Base-by-base conservation (phyloP, 2,113 vertebrate genomes). In the Scophthalmus maximus region DNA sequence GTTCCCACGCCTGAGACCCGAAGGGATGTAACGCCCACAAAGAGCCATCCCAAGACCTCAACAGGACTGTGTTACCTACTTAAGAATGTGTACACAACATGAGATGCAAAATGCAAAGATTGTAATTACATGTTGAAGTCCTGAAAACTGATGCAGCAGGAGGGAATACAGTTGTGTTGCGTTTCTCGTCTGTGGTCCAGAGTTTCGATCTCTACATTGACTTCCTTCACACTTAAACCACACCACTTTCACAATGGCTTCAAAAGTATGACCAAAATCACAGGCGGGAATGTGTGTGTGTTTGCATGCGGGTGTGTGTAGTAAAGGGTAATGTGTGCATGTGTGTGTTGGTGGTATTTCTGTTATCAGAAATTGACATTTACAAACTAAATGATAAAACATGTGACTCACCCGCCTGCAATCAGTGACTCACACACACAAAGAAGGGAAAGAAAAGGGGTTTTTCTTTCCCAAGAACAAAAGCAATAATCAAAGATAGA, bases 341-440 rank as follows among this genome's bases (percentile, higher is more conserved):
- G 18, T 23, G n/a, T 40, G 23, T 30, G 18, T 26, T 7, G 22
- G 27, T 38, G 4, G 22, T 50, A 18, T 47, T 70, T 85, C 85
- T 83, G 68, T 79, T 79, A 68, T 81, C 65, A 80, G 82, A 64
- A 81, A 57, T 74, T 91, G 89, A 91, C 89, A 91, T 92, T 91
- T 91, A 40, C 81, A 61, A 32, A 74, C 62, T 61, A 20, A 36
- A 60, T n/a, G 72, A 82, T 73, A 65, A 81, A 69, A 61, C 78
- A 68, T 82, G 88, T 86, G 78, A 85, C 88, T 90, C 85, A 90
- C 87, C 91, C 92, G 86, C 91, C 92, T 85, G 92, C 87, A 82
- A 42, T 61, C 57, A 78, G 78, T 92, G 87, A 92, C 68, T 83
- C 80, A 85, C 25, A 51, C 40, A 73, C 64, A 73, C 14, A 60